These are phyloP conservation scores for Tragelaphus imberbis DNA, from an alignment of 2,113 vertebrate species.

Conservation along the genomic window DNA sequence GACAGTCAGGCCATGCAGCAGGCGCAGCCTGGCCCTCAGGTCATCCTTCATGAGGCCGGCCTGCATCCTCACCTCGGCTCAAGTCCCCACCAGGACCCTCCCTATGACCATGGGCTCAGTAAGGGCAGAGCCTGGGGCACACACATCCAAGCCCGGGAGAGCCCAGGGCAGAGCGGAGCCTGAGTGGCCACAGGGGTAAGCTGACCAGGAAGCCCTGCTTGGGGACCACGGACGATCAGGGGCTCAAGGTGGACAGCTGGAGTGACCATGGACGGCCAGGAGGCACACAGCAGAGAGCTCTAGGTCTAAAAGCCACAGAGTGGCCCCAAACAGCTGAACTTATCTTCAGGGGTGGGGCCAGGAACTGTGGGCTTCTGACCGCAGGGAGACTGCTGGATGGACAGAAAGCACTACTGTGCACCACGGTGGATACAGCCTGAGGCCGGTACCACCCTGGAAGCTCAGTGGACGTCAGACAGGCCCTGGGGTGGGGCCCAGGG, in stretches of 20 bases:
- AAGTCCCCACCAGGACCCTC: not conserved
- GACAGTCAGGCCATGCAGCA: fast-evolving
- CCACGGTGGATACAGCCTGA: not conserved
- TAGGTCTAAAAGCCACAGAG: not conserved
- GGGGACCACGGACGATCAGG: not conserved
- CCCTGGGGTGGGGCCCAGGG: not conserved
- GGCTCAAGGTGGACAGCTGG: not conserved
- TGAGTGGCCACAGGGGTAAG: not conserved
- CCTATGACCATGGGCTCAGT: not conserved
- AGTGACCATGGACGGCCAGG: fast-evolving
- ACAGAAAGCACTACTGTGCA: not conserved
- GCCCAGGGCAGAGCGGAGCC: not conserved
- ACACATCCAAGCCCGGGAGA: fast-evolving
- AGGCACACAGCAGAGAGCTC: not conserved
- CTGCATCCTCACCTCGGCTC: fast-evolving
- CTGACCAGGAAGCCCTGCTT: not conserved
- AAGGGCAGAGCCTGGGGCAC: not conserved
- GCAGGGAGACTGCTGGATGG: not conserved
- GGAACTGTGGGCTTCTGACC: not conserved
- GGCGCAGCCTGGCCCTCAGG: no score
- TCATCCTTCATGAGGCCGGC: not conserved
- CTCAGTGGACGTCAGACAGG: fast-evolving
- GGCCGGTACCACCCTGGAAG: fast-evolving
- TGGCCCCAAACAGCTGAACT: no score
- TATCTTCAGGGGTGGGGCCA: no score